Conservation (phyloP, 64 coral and sea anemone species). For the Montipora foliosa region DNA sequence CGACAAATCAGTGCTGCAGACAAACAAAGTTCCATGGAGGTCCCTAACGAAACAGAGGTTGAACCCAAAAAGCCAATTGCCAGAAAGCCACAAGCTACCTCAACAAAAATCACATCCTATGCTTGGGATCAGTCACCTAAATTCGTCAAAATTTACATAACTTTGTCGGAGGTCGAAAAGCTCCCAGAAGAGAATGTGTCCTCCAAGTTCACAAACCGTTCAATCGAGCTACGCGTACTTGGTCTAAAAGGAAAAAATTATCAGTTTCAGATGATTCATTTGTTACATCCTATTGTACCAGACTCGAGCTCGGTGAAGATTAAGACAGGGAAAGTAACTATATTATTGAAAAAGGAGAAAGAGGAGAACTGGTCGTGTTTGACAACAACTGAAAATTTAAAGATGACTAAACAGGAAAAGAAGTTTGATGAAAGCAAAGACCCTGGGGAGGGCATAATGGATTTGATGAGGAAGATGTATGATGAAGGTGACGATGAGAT, state of each 20-base stretch:
- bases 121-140: conserved; percentile 93
- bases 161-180: conserved; percentile 72
- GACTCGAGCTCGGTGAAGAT: conserved; percentile 72
- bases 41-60: background rate
- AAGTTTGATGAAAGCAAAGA: conserved; percentile 71
- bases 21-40: background rate
- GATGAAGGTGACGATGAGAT: conserved; percentile 98
- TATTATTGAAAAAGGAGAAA: conserved; percentile 84
- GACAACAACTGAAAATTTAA: conserved; percentile 39
- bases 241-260: conserved; percentile 81
- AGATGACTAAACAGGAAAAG: conserved; percentile 43
- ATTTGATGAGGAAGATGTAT: conserved; percentile 98
- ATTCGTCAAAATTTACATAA: conserved; percentile 90
- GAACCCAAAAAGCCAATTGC: conserved; percentile 17
- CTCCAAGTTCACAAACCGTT: conserved; percentile 61
- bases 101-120: conserved; percentile 75
- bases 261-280: conserved; percentile 78
- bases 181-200: conserved; percentile 75
- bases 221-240: conserved; percentile 72
- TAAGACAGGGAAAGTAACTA: conserved; percentile 68
- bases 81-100: conserved; percentile 23
- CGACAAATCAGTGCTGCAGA: conserved; percentile 54
- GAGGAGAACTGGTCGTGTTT: conserved; percentile 76
- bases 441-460: conserved; percentile 81
- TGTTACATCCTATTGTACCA: conserved; percentile 70